These are phyloP conservation scores for Yponomeuta cagnagella DNA, from an alignment of 2,888 invertebrate genomes.

Conservation along the genomic window DNA sequence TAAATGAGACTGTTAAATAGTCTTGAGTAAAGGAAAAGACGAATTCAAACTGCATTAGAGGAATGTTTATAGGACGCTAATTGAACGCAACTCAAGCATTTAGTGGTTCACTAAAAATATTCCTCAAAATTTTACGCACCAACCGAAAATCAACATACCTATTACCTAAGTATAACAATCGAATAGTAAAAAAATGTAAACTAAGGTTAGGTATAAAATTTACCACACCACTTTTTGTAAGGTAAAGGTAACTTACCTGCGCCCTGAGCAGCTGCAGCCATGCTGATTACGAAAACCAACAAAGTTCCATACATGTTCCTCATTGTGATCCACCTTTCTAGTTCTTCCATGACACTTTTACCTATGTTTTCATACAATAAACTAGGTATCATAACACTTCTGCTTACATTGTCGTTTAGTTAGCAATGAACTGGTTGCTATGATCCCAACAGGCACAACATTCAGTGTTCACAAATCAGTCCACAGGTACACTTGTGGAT, in stretches of 20 bases:
- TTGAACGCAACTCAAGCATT: too few relatives aligned
- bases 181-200: background rate
- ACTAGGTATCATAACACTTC: background rate
- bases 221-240: background rate
- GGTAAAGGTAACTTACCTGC: constrained; percentile 36
- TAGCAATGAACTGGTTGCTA: constrained; percentile 51
- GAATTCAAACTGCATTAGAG: too few relatives aligned
- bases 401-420: background rate
- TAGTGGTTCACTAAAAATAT: too few relatives aligned
- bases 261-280: constrained; percentile 41
- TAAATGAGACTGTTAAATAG: too few relatives aligned
- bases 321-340: constrained; percentile 65
- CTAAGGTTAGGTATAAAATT: background rate
- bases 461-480: constrained; percentile 26
- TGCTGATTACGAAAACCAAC: constrained; percentile 36
- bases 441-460: constrained; percentile 65
- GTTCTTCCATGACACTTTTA: constrained; percentile 61
- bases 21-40: too few relatives aligned
- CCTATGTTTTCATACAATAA: constrained; percentile 10
- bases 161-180: too few relatives aligned
- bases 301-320: constrained; percentile 39
- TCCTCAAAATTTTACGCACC: too few relatives aligned
- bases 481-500: constrained; percentile 59
- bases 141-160: too few relatives aligned
- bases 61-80: too few relatives aligned